Evolutionary conservation across 2,888 invertebrate genomes (phyloP).

Genomic region (Therioaphis trifolii): DNA sequence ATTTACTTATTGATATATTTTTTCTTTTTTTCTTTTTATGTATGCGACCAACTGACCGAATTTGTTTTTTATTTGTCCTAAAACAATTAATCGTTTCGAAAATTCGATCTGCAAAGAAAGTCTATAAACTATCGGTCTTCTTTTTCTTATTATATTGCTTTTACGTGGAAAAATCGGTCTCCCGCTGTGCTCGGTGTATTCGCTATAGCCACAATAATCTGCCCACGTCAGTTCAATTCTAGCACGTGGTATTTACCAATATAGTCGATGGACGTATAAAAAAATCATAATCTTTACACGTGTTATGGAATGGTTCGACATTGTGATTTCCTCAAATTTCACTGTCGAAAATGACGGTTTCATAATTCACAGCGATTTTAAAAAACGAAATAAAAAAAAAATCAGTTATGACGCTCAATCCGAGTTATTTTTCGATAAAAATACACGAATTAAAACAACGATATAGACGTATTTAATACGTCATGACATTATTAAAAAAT

Average conservation of each 20-base stretch:
- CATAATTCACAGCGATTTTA: too few relatives aligned
- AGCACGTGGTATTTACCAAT: neutral
- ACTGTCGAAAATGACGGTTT: constrained; percentile 12
- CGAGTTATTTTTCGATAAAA: too few relatives aligned
- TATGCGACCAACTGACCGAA: neutral
- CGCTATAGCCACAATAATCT: neutral
- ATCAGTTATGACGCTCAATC: too few relatives aligned
- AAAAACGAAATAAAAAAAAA: too few relatives aligned
- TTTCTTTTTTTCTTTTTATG: too few relatives aligned
- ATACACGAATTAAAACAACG: too few relatives aligned
- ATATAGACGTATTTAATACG: too few relatives aligned
- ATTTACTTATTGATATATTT: too few relatives aligned
- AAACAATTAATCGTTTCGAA: neutral
- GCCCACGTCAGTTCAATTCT: neutral
- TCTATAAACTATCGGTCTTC: neutral
- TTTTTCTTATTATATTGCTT: neutral
- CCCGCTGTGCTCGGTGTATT: neutral
- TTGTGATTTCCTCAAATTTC: constrained; percentile 8
- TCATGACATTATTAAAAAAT: too few relatives aligned
- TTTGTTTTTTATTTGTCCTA: neutral
- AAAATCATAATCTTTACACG: neutral
- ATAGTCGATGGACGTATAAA: neutral
- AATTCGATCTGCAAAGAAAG: constrained; percentile 12
- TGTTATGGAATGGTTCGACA: neutral
- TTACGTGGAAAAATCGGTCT: too few relatives aligned